Conservation (phyloP, 2,888 invertebrate genomes). For the Phyllotreta cruciferae region DNA sequence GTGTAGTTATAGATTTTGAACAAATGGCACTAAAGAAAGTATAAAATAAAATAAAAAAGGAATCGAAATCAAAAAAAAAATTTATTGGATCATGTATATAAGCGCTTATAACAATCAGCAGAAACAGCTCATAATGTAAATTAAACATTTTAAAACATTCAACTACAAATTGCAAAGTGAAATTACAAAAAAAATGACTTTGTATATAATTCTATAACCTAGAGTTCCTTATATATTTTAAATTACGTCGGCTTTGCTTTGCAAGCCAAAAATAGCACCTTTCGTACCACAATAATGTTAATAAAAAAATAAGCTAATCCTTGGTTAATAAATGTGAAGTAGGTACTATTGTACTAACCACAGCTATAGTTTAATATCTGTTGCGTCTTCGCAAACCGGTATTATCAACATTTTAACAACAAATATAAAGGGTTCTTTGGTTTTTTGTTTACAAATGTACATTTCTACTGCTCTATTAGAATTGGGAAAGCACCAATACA, state of each 20-base stretch:
- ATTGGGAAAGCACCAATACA: conserved; percentile 59
- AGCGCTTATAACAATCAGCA: too few species aligned
- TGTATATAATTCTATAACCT: too few species aligned
- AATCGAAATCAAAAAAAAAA: too few species aligned
- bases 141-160: too few species aligned
- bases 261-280: conserved; percentile 4
- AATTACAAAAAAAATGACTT: too few species aligned
- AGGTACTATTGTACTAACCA: conserved; percentile 28
- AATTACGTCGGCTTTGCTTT: not conserved
- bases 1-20: not conserved
- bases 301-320: conserved; percentile 23
- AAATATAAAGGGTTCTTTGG: conserved; percentile 30
- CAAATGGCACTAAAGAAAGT: too few species aligned
- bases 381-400: conserved; percentile 20
- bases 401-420: conserved; percentile 30
- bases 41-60: too few species aligned
- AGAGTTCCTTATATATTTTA: too few species aligned
- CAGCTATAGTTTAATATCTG: conserved; percentile 27
- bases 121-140: too few species aligned
- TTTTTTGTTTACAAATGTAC: conserved; percentile 34
- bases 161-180: too few species aligned
- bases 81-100: too few species aligned
- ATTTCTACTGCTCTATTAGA: conserved; percentile 46
- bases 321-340: conserved; percentile 20
- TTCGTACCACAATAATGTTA: conserved; percentile 3